A percentile compares a stretch with the other conserved stretches of the same genome.
phyloP scores from a whole-genome alignment of 2,888 invertebrate genomes.

The Tetragonisca angustula region DNA sequence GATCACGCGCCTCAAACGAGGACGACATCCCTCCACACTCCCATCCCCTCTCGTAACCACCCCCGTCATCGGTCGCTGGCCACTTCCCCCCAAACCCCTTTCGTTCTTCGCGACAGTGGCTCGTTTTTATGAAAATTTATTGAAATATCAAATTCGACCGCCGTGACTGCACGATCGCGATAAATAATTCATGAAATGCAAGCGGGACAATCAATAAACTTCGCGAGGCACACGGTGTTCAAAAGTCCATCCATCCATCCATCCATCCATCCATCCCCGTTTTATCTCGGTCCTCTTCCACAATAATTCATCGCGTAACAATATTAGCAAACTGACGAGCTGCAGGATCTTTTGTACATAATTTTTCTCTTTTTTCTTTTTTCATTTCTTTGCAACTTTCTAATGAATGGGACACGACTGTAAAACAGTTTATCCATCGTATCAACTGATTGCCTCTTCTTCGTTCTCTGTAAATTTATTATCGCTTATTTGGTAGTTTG shows the following conservation, averaged over 20 bases:
- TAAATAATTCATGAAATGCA: conserved; percentile 53
- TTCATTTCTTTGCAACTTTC: too few species aligned
- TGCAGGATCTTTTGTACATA: not conserved
- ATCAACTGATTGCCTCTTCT: too few species aligned
- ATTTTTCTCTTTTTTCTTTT: too few species aligned
- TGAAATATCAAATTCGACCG: conserved; percentile 53
- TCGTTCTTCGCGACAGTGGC: conserved; percentile 2
- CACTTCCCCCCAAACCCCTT: not conserved
- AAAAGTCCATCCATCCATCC: conserved; percentile 2
- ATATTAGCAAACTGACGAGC: not conserved
- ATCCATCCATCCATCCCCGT: not conserved
- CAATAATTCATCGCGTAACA: not conserved
- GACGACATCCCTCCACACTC: not conserved
- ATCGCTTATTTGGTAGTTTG: too few species aligned
- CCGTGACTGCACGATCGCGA: conserved; percentile 27
- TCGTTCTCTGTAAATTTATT: too few species aligned
- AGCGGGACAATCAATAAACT: conserved; percentile 49
- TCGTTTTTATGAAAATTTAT: conserved; percentile 57
- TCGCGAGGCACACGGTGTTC: conserved; percentile 17
- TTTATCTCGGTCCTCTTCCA: not conserved
- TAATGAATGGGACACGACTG: too few species aligned
- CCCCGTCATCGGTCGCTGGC: not conserved
- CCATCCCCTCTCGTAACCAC: accelerated
- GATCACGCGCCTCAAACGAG: conserved; percentile 39
- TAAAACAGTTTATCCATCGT: too few species aligned